Evolutionary conservation across 92 coral and sea anemone genomes (phyloP).

Genomic region (Hydrozoanthus gracilis): DNA sequence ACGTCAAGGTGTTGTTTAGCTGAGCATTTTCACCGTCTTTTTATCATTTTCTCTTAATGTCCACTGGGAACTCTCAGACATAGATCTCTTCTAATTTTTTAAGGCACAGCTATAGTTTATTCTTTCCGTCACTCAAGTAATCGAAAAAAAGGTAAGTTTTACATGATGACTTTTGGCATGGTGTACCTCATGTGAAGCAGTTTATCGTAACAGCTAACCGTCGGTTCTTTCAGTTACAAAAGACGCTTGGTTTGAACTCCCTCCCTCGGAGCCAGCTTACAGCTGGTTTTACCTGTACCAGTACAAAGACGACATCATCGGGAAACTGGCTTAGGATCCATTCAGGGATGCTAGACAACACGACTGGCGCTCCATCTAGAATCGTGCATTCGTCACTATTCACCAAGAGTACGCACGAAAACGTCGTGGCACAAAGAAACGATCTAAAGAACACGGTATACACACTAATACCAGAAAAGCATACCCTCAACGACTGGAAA

Average conservation of each 20-base stretch:
- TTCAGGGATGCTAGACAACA: conserved; percentile 25
- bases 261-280: neutral
- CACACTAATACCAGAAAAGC: neutral
- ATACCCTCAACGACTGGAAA: conserved; percentile 7
- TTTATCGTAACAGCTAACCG: neutral
- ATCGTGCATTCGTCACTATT: neutral
- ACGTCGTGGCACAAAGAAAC: neutral
- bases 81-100: too few species aligned
- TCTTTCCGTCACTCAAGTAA: too few species aligned
- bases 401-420: neutral
- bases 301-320: neutral
- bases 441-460: neutral
- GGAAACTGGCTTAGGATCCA: conserved; percentile 39
- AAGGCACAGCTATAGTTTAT: too few species aligned
- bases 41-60: too few species aligned
- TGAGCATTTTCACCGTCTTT: too few species aligned
- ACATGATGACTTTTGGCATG: too few species aligned
- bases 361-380: neutral
- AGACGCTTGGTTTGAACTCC: conserved; percentile 15
- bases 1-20: too few species aligned
- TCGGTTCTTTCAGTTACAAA: conserved; percentile 8
- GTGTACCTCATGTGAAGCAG: neutral
- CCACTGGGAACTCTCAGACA: too few species aligned
- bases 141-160: too few species aligned
- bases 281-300: neutral